Evolutionary conservation across 2,888 invertebrate genomes (phyloP).

Genomic region (Nomada goodeniana): DNA sequence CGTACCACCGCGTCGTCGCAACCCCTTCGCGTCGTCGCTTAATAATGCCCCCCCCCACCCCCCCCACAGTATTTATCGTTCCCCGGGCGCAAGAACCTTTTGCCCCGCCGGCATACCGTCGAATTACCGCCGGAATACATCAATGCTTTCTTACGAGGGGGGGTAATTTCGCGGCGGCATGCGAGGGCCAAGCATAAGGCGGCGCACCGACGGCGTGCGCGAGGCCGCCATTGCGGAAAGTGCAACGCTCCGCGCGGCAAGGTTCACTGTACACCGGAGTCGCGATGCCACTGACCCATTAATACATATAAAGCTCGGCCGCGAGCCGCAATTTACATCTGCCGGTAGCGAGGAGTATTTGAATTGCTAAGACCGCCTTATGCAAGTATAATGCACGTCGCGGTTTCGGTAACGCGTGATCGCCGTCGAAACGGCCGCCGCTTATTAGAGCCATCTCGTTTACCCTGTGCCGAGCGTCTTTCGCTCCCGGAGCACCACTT

Average conservation of each 20-base stretch:
- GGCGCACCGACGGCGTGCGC: not conserved
- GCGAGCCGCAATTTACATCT: constrained; percentile 73
- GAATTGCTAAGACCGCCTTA: constrained; percentile 72
- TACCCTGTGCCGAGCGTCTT: not conserved
- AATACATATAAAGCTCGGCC: constrained; percentile 79
- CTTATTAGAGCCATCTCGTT: constrained; percentile 3
- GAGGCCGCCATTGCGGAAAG: constrained; percentile 68
- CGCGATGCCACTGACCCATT: constrained; percentile 83
- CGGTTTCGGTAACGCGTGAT: constrained; percentile 58
- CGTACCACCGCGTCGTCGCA: too few species aligned
- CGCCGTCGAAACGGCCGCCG: constrained; percentile 29
- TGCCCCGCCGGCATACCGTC: not conserved
- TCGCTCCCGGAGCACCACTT: not conserved
- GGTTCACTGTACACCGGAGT: constrained; percentile 73
- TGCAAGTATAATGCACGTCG: constrained; percentile 60
- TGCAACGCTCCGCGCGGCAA: constrained; percentile 78
- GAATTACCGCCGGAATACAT: constrained; percentile 11
- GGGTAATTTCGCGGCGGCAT: constrained; percentile 10
- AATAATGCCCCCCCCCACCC: not conserved
- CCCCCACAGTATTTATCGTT: not conserved
- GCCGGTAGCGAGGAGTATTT: constrained; percentile 61
- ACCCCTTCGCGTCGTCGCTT: not conserved
- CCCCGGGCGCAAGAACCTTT: not conserved
- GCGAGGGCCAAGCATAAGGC: constrained; percentile 18
- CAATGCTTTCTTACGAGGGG: not conserved